These are phyloP conservation scores for Megalurothrips usitatus DNA, from an alignment of 2,888 invertebrate genomes.

Conservation along the genomic window DNA sequence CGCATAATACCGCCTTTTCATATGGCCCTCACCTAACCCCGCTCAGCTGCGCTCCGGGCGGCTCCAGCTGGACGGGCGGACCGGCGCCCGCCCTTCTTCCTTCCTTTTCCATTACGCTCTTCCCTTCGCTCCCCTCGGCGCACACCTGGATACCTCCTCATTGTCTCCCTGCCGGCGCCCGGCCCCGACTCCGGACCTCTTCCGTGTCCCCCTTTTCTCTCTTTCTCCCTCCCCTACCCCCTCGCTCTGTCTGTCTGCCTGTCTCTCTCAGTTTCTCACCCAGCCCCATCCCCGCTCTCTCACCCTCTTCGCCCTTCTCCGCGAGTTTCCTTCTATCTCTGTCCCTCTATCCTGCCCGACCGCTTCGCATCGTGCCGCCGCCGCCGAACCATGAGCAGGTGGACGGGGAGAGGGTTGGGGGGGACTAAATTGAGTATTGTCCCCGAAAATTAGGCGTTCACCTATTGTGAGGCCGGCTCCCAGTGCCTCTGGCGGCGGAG, in stretches of 20 bases:
- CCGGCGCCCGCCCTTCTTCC: neutral
- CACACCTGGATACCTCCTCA: neutral
- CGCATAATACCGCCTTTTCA: no score
- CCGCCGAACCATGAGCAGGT: neutral
- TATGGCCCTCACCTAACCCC: no score
- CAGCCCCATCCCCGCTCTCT: no score
- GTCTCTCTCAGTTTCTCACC: no score
- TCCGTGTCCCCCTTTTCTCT: neutral
- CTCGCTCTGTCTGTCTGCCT: no score
- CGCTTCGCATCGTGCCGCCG: neutral
- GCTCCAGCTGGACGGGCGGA: neutral
- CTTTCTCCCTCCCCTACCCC: neutral
- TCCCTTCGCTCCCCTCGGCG: neutral
- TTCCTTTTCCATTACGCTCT: neutral
- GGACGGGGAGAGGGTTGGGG: neutral
- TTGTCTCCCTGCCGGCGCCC: neutral
- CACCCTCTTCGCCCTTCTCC: no score
- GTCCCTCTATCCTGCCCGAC: no score
- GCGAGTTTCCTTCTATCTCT: no score
- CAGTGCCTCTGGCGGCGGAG: neutral
- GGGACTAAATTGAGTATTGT: slow-evolving; percentile 25
- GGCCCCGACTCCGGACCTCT: neutral
- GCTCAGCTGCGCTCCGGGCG: neutral
- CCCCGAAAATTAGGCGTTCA: slow-evolving; percentile 22
- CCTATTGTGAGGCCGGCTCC: slow-evolving; percentile 4